These are phyloP conservation scores for Proteles cristata DNA, from an alignment of 2,113 vertebrate genomes.

Conservation along the genomic window DNA sequence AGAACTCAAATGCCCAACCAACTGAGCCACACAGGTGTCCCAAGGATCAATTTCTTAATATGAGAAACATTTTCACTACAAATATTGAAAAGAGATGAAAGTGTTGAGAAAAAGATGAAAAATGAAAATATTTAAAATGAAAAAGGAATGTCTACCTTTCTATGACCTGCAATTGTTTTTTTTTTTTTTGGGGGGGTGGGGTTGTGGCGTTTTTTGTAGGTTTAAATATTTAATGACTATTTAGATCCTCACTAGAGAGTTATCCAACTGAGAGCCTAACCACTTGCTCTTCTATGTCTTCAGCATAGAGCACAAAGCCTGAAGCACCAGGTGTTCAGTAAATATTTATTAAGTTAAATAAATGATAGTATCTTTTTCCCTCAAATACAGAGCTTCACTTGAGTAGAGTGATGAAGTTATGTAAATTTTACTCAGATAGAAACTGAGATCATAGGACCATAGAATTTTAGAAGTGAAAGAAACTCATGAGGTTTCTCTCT, in stretches of 20 bases:
- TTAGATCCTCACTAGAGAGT: background rate
- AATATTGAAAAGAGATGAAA: background rate
- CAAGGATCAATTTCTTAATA: background rate
- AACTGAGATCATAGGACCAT: background rate
- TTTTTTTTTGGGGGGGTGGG: background rate
- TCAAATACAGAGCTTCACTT: background rate
- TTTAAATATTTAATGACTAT: background rate
- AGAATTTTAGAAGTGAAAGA: slow-evolving; percentile 26
- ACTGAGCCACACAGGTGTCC: too few species aligned
- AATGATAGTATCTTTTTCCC: background rate
- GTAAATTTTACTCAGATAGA: background rate
- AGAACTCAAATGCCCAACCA: too few species aligned
- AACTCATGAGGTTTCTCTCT: background rate
- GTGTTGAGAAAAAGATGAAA: background rate
- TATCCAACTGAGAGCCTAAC: background rate
- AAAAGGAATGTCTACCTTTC: background rate
- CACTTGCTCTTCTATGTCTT: background rate
- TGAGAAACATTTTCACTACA: background rate
- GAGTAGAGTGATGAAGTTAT: background rate
- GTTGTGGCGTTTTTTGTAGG: background rate
- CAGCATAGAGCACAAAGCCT: background rate
- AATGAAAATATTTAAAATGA: background rate
- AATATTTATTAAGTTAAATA: background rate
- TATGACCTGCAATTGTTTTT: background rate
- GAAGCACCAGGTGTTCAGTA: background rate